Percentiles rank a stretch among this genome's conserved stretches.
Evolutionary conservation across 2,888 invertebrate genomes (phyloP).

Genomic region (Ormyrus rosae): DNA sequence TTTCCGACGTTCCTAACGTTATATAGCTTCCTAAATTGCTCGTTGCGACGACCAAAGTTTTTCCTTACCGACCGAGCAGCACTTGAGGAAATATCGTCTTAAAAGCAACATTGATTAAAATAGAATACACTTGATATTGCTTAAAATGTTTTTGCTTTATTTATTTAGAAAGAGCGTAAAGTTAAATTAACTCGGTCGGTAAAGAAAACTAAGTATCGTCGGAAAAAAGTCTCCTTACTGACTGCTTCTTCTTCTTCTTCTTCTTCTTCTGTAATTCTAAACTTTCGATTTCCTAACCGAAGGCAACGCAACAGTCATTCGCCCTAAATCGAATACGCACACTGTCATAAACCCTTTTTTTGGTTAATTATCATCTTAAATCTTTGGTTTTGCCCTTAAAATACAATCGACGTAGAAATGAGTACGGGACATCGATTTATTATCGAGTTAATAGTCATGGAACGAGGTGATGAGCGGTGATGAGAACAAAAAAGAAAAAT

Average conservation of each 20-base stretch:
- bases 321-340: not conserved
- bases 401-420: conserved; percentile 28
- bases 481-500: conserved; percentile 48
- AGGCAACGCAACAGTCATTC: not conserved
- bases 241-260: too few species aligned
- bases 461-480: conserved; percentile 40
- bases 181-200: too few species aligned
- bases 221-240: too few species aligned
- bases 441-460: conserved; percentile 27
- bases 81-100: too few species aligned
- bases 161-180: too few species aligned
- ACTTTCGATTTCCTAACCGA: conserved; percentile 11
- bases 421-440: conserved; percentile 20
- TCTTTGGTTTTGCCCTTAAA: conserved; percentile 1
- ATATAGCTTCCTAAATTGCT: too few species aligned
- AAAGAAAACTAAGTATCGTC: too few species aligned
- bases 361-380: not conserved
- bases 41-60: too few species aligned
- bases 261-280: not conserved
- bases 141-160: too few species aligned
- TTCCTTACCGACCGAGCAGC: too few species aligned
- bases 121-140: too few species aligned
- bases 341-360: not conserved
- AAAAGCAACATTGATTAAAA: too few species aligned
- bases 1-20: not conserved